A percentile compares a stretch with the other conserved stretches of the same genome.
Evolutionary conservation across 2,113 vertebrate species (phyloP).

Genomic region (Gallinago media): DNA sequence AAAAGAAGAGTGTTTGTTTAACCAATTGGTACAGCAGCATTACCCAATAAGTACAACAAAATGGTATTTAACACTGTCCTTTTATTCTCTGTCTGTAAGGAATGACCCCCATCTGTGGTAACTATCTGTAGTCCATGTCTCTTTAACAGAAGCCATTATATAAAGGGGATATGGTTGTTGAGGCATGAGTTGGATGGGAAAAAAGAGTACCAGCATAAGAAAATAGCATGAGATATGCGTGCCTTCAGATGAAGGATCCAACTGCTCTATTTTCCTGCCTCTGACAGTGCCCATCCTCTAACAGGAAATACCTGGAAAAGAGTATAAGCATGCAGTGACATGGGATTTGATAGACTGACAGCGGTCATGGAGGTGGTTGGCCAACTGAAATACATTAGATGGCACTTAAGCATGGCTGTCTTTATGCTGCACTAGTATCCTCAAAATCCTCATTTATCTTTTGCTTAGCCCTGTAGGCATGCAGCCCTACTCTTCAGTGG

Average conservation of each 20-base stretch:
- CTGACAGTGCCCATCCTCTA: background rate
- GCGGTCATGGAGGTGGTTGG: background rate
- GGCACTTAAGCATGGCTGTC: accelerated
- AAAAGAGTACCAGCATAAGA: background rate
- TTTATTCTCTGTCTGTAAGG: background rate
- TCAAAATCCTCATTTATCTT: background rate
- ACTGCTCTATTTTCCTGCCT: background rate
- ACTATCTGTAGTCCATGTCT: background rate
- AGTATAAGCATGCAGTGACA: background rate
- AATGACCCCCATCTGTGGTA: background rate
- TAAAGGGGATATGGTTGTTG: background rate
- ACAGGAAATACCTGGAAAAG: background rate
- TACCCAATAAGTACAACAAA: background rate
- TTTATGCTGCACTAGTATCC: background rate
- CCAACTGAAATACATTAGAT: background rate
- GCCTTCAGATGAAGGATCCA: background rate
- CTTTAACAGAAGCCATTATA: background rate
- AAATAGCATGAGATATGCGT: background rate
- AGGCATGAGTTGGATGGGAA: background rate
- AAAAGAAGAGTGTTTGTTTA: background rate
- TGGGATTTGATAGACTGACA: background rate
- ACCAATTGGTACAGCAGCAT: background rate
- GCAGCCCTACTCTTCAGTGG: background rate
- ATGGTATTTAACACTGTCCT: background rate
- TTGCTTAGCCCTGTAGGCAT: background rate